phyloP scores from a whole-genome alignment of 2,797 vertebrate species.

The Calcarius lapponicus region DNA sequence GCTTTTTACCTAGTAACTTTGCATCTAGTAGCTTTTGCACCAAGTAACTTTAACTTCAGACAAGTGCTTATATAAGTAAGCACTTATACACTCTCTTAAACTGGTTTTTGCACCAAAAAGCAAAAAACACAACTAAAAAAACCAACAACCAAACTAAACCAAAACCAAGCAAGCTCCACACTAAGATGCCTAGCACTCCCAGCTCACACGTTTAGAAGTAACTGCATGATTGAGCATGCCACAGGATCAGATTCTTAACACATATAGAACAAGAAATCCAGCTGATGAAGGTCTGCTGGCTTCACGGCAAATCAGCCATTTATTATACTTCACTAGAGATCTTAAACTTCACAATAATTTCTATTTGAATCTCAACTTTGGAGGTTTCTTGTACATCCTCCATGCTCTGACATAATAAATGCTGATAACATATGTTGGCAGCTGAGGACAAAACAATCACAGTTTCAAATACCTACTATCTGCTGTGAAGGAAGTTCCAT shows the following conservation, averaged over 20 bases:
- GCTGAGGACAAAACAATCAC: not conserved
- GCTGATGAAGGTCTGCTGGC: not conserved
- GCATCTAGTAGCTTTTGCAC: not conserved
- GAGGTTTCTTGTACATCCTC: not conserved
- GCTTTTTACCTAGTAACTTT: not conserved
- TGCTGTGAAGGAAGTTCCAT: not conserved
- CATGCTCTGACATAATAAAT: not conserved
- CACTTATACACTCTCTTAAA: not conserved
- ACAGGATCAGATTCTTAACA: not conserved
- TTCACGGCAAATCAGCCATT: not conserved
- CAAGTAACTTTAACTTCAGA: not conserved
- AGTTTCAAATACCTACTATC: not conserved
- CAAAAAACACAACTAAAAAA: not conserved
- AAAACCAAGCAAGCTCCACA: rapidly evolving
- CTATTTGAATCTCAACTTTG: not conserved
- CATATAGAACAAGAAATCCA: not conserved
- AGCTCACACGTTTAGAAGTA: not conserved
- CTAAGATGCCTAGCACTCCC: not conserved
- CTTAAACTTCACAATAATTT: not conserved
- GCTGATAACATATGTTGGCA: not conserved
- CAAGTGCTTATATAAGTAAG: not conserved
- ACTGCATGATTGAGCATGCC: not conserved
- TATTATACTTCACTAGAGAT: not conserved
- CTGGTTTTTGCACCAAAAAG: not conserved
- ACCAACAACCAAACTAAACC: not conserved